Conservation (phyloP, 2,888 invertebrate genomes). For the Cheilosia grossa region DNA sequence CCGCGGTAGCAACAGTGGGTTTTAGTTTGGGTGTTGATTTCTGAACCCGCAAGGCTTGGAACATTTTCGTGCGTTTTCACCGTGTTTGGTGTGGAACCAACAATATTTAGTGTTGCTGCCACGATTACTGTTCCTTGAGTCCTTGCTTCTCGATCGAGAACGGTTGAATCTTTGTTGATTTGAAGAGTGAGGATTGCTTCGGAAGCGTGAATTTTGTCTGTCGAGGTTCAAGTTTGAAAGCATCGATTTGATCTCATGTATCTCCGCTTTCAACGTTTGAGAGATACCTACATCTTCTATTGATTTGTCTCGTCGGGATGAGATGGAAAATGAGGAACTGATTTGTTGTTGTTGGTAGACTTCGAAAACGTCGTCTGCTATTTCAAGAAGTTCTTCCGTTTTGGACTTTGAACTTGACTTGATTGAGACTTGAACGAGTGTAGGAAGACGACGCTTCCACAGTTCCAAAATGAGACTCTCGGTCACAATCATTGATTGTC, state of each 20-base stretch:
- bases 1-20: conserved; percentile 16
- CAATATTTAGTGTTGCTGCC: conserved; percentile 1
- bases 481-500: conserved; percentile 24
- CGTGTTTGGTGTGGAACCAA: conserved; percentile 16
- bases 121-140: background rate
- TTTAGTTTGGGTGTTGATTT: conserved; percentile 22
- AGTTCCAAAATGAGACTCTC: conserved; percentile 27
- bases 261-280: conserved; percentile 7
- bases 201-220: background rate
- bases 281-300: background rate
- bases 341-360: conserved; percentile 20
- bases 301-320: background rate
- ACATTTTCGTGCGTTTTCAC: conserved; percentile 8
- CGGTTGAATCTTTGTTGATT: background rate
- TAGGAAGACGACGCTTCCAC: conserved; percentile 17
- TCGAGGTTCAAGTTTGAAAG: conserved; percentile 7
- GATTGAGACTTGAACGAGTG: conserved; percentile 28
- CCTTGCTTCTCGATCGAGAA: conserved; percentile 1
- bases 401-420: conserved; percentile 13
- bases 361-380: conserved; percentile 14
- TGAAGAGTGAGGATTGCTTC: background rate
- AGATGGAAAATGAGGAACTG: background rate
- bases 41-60: background rate
- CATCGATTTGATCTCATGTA: conserved; percentile 40
- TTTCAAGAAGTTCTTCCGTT: background rate